Conservation (phyloP, 2,797 vertebrate genomes). For the Rhadinocentrus ornatus region DNA sequence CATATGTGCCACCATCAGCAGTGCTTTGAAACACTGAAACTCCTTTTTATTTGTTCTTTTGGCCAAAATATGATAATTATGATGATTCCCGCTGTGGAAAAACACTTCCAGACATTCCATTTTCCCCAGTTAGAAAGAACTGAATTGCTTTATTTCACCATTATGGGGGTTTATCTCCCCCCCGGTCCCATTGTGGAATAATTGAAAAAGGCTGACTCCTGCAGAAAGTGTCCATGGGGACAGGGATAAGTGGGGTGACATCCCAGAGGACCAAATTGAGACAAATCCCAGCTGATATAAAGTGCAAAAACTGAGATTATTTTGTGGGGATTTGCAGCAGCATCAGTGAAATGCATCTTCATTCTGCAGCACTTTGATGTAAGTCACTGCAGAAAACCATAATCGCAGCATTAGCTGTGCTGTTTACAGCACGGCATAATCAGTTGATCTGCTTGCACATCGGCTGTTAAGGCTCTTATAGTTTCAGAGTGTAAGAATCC, state of each 20-base stretch:
- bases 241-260: conserved; percentile 28
- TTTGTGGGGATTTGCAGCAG: conserved; percentile 36
- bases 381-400: conserved; percentile 26
- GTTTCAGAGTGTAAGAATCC: conserved; percentile 8
- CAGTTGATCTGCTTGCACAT: conserved; percentile 30
- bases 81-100: conserved; percentile 50
- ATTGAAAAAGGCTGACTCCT: conserved; percentile 62
- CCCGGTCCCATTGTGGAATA: conserved; percentile 9
- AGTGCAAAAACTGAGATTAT: conserved; percentile 8
- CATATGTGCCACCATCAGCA: conserved; percentile 36
- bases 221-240: conserved; percentile 44
- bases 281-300: conserved; percentile 20
- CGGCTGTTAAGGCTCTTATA: conserved; percentile 16
- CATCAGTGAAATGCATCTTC: conserved; percentile 20
- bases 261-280: conserved; percentile 35
- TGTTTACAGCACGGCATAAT: conserved; percentile 43
- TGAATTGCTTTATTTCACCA: conserved; percentile 38
- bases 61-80: conserved; percentile 43
- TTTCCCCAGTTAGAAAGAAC: conserved; percentile 16
- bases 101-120: conserved; percentile 53
- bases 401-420: conserved; percentile 31
- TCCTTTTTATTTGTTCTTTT: conserved; percentile 22
- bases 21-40: conserved; percentile 27
- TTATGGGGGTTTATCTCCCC: conserved; percentile 26
- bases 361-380: conserved; percentile 18